Conservation (phyloP, 2,797 vertebrate genomes). For the Sandelia bainsii region DNA sequence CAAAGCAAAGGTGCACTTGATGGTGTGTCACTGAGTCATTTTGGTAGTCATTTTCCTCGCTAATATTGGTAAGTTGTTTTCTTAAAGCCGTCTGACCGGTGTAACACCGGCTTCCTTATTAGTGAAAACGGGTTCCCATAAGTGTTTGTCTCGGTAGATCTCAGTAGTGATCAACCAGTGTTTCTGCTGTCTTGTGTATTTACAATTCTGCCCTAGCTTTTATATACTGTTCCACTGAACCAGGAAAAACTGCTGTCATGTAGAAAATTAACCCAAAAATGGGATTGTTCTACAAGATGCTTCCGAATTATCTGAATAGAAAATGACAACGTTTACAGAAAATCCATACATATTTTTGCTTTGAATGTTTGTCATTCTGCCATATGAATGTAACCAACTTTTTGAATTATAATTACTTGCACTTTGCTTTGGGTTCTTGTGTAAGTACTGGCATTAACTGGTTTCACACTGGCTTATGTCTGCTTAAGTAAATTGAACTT, state of each 20-base stretch:
- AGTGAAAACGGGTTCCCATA: background rate
- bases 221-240: slow-evolving; percentile 2
- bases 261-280: background rate
- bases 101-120: too few relatives aligned
- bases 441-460: background rate
- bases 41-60: background rate
- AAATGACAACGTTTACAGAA: too few relatives aligned
- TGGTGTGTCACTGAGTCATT: background rate
- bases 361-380: background rate
- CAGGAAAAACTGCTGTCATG: background rate
- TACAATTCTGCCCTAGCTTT: background rate
- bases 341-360: too few relatives aligned
- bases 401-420: too few relatives aligned
- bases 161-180: background rate
- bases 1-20: too few relatives aligned
- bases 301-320: too few relatives aligned
- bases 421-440: background rate
- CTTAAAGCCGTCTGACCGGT: too few relatives aligned
- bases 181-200: background rate
- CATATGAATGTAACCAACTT: too few relatives aligned
- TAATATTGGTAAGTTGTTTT: too few relatives aligned
- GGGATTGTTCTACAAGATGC: background rate
- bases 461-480: slow-evolving; percentile 1
- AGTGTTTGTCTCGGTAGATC: background rate
- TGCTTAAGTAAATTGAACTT: background rate